These are phyloP conservation scores for Isichthys henryi DNA, from an alignment of 2,113 vertebrate genomes.

Conservation along the genomic window DNA sequence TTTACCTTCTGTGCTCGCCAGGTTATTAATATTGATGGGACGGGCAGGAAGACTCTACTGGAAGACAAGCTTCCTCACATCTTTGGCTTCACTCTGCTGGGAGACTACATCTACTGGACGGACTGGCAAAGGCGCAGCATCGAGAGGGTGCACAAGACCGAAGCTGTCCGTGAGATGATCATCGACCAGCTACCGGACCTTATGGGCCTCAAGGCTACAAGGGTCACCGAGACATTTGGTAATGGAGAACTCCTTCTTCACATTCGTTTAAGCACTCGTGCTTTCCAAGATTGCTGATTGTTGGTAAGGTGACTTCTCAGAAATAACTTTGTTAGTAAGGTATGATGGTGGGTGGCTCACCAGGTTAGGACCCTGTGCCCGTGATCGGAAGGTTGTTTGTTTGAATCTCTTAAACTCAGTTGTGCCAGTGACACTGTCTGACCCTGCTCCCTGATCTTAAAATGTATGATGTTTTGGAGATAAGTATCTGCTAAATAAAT, in stretches of 20 bases:
- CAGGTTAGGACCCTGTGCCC: neutral
- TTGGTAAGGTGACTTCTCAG: neutral
- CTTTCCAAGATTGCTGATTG: neutral
- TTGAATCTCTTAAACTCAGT: neutral
- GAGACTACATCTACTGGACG: conserved; percentile 95
- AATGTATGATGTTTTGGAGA: neutral
- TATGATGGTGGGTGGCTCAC: neutral
- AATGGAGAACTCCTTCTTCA: conserved; percentile 35
- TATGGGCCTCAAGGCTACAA: conserved; percentile 93
- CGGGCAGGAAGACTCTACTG: conserved; percentile 73
- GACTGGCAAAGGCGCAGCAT: conserved; percentile 97
- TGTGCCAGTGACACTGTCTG: neutral
- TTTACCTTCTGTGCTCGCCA: conserved; percentile 33
- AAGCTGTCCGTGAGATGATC: conserved; percentile 80
- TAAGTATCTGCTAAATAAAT: neutral
- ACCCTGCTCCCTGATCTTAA: neutral
- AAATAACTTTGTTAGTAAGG: neutral
- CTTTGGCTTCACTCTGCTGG: conserved; percentile 90
- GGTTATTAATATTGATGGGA: conserved; percentile 85
- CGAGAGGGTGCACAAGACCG: conserved; percentile 84
- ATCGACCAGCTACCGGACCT: conserved; percentile 91
- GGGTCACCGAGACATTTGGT: conserved; percentile 78
- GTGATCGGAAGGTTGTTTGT: neutral
- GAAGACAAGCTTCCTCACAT: conserved; percentile 96
- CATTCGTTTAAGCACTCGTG: neutral